Conservation (phyloP, 2,113 vertebrate genomes). For the Lutjanus erythropterus region DNA sequence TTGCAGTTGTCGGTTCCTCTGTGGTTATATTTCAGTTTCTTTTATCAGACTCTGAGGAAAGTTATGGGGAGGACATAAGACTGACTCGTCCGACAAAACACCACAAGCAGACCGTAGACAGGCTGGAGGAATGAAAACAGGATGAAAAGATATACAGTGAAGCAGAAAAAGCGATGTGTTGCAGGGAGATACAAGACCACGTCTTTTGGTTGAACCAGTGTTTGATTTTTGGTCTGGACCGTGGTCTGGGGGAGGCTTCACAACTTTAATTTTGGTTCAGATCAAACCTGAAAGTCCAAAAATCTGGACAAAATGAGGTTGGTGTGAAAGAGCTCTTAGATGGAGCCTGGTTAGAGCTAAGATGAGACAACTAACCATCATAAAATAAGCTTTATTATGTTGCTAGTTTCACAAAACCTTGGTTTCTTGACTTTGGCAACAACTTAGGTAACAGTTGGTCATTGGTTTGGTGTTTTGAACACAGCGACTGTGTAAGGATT, state of each 20-base stretch:
- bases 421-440: background rate
- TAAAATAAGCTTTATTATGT: background rate
- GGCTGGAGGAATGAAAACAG: slow-evolving; percentile 24
- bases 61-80: slow-evolving; percentile 24
- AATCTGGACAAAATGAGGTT: too few species aligned
- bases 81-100: slow-evolving; percentile 50
- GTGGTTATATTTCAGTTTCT: slow-evolving; percentile 30
- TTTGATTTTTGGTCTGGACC: too few species aligned
- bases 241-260: too few species aligned
- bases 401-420: too few species aligned
- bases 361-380: background rate
- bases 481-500: background rate
- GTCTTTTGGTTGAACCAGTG: too few species aligned
- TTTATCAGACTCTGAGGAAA: slow-evolving; percentile 43
- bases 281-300: too few species aligned
- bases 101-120: slow-evolving; percentile 16
- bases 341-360: background rate
- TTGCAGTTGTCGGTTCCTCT: slow-evolving; percentile 3
- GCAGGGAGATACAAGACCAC: too few species aligned
- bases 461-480: background rate
- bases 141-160: slow-evolving; percentile 15
- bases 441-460: background rate
- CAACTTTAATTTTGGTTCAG: too few species aligned
- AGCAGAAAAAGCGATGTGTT: background rate
- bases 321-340: too few species aligned